phyloP scores from a whole-genome alignment of 2,113 vertebrate genomes.

The Pipa parva region DNA sequence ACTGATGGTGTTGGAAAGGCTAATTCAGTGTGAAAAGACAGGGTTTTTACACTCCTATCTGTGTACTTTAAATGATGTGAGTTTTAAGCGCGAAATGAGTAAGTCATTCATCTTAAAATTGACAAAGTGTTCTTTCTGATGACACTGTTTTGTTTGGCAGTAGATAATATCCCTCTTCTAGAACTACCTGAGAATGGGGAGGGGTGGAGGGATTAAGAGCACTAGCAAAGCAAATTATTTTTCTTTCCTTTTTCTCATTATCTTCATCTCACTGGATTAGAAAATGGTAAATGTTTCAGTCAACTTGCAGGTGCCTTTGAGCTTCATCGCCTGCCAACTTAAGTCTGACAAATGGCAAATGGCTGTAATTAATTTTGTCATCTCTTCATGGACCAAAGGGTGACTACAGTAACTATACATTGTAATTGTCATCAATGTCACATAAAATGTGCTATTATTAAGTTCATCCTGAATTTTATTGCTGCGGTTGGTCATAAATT shows the following conservation, averaged over 20 bases:
- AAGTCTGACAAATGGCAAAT: slow-evolving; percentile 74
- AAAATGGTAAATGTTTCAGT: slow-evolving; percentile 76
- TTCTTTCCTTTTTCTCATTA: slow-evolving; percentile 74
- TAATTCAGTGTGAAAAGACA: too few species aligned
- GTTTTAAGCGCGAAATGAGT: too few species aligned
- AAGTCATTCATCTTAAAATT: too few species aligned
- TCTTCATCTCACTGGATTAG: slow-evolving; percentile 69
- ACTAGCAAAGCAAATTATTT: slow-evolving; percentile 55
- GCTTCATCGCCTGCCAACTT: slow-evolving; percentile 71
- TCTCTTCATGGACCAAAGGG: slow-evolving; percentile 69
- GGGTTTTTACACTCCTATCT: too few species aligned
- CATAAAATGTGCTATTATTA: slow-evolving; percentile 86
- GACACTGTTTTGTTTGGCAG: too few species aligned
- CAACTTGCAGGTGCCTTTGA: slow-evolving; percentile 64
- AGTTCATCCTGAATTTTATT: slow-evolving; percentile 82
- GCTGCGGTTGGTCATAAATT: slow-evolving; percentile 76
- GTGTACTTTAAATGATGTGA: too few species aligned
- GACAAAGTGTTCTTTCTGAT: too few species aligned
- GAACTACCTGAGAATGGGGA: not conserved
- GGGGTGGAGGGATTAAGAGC: not conserved
- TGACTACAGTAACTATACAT: slow-evolving; percentile 71
- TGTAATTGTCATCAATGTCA: slow-evolving; percentile 85
- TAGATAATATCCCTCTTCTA: not conserved
- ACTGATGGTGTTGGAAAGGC: too few species aligned
- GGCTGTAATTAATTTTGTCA: slow-evolving; percentile 77